Percentiles rank a stretch among this genome's conserved stretches.
These are phyloP conservation scores for Romanogobio albipinnatus DNA, from an alignment of 2,113 vertebrate genomes.

Conservation along the genomic window DNA sequence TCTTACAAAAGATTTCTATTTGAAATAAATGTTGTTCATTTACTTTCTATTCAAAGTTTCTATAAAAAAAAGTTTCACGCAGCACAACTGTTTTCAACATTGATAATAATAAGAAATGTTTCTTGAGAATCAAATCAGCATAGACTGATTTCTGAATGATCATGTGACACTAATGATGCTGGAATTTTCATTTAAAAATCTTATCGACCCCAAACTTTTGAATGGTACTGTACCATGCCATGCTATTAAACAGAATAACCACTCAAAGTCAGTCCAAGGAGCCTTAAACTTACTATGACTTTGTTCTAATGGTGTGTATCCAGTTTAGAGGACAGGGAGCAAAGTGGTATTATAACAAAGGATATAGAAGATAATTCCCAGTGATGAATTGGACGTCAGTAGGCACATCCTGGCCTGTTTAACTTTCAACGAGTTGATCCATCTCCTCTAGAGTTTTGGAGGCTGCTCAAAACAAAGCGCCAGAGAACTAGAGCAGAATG, in stretches of 20 bases:
- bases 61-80: neutral
- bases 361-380: constrained; percentile 31
- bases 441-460: constrained; percentile 50
- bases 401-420: constrained; percentile 44
- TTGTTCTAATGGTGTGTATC: neutral
- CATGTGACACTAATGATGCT: neutral
- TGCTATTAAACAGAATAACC: neutral
- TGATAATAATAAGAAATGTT: neutral
- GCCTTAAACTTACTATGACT: neutral
- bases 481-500: constrained; percentile 73
- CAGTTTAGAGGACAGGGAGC: constrained; percentile 14
- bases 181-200: too few relatives aligned
- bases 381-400: constrained; percentile 53
- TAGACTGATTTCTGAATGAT: neutral
- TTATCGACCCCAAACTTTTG: neutral
- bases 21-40: neutral
- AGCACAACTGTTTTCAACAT: neutral
- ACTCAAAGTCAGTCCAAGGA: constrained; percentile 34
- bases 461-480: constrained; percentile 26
- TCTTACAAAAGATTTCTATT: neutral
- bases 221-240: neutral
- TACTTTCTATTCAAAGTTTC: neutral
- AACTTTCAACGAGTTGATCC: constrained; percentile 54
- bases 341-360: constrained; percentile 29
- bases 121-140: neutral